phyloP scores from a whole-genome alignment of 2,888 invertebrate species.

The Drosophila tripunctata region DNA sequence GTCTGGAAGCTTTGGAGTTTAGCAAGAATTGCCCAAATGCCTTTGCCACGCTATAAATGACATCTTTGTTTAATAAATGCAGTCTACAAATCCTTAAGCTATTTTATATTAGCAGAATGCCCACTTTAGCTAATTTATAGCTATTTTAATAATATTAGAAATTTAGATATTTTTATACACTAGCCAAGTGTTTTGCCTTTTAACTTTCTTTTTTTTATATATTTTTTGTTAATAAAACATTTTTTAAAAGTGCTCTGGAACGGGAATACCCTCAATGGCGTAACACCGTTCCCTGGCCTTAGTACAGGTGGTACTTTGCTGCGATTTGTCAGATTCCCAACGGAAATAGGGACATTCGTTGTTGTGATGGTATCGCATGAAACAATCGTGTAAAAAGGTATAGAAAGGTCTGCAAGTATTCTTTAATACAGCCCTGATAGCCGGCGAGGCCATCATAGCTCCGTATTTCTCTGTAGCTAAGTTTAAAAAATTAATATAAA shows the following conservation, averaged over 20 bases:
- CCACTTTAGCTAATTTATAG: no score
- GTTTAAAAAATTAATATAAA: background rate
- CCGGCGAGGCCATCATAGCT: conserved; percentile 49
- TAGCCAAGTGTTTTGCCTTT: no score
- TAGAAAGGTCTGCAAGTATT: conserved; percentile 62
- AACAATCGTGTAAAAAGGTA: conserved; percentile 57
- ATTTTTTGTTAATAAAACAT: no score
- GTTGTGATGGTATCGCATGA: conserved; percentile 56
- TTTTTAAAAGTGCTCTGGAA: no score
- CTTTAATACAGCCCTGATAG: conserved; percentile 37
- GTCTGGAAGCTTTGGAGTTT: conserved; percentile 54
- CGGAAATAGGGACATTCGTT: conserved; percentile 68
- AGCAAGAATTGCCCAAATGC: conserved; percentile 65
- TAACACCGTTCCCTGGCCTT: conserved; percentile 55
- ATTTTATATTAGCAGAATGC: no score
- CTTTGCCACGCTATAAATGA: conserved; percentile 27
- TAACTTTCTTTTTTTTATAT: no score
- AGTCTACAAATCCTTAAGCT: no score
- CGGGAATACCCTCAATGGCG: conserved; percentile 56
- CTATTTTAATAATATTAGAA: no score
- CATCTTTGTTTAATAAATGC: no score
- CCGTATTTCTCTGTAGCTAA: conserved; percentile 3
- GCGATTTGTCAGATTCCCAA: conserved; percentile 49
- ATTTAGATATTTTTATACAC: no score
- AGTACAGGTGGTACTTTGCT: no score